Evolutionary conservation across 1,140 invertebrate species (phyloP).

Genomic region (Lethrus apterus): DNA sequence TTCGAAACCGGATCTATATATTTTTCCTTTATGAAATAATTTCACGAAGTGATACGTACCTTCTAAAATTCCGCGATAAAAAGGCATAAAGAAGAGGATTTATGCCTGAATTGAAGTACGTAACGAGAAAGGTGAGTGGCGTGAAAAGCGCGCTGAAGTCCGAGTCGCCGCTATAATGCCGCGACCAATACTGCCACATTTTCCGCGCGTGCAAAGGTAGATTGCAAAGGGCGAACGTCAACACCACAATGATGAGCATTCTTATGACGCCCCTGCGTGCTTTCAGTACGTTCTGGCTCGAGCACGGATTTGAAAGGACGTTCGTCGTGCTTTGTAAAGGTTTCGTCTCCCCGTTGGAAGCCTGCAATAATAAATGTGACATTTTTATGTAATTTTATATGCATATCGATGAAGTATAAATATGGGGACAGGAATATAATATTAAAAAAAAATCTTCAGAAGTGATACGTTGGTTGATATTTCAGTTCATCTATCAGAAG

Average conservation of each 20-base stretch:
- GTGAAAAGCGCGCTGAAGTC: constrained; percentile 65
- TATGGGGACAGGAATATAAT: too few relatives aligned
- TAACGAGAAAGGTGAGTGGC: constrained; percentile 73
- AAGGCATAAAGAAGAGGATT: constrained; percentile 82
- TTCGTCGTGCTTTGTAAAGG: too few relatives aligned
- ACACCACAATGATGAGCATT: constrained; percentile 69
- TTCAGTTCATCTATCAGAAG: too few relatives aligned
- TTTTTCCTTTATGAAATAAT: too few relatives aligned
- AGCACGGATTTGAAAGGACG: constrained; percentile 40
- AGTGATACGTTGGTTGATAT: too few relatives aligned
- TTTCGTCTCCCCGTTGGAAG: too few relatives aligned
- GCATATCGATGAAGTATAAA: too few relatives aligned
- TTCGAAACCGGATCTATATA: too few relatives aligned
- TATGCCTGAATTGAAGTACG: constrained; percentile 77
- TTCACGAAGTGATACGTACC: constrained; percentile 31
- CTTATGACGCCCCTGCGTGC: constrained; percentile 64
- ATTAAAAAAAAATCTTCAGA: too few relatives aligned
- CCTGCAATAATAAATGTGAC: too few relatives aligned
- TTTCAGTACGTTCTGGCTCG: constrained; percentile 59
- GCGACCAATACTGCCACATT: constrained; percentile 64
- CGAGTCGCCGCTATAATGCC: constrained; percentile 32
- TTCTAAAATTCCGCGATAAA: constrained; percentile 67
- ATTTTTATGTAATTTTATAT: too few relatives aligned
- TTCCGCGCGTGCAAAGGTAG: constrained; percentile 76
- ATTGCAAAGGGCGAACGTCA: constrained; percentile 78